Base-by-base conservation (phyloP, 2,113 vertebrate species). In the Rhea americana region DNA sequence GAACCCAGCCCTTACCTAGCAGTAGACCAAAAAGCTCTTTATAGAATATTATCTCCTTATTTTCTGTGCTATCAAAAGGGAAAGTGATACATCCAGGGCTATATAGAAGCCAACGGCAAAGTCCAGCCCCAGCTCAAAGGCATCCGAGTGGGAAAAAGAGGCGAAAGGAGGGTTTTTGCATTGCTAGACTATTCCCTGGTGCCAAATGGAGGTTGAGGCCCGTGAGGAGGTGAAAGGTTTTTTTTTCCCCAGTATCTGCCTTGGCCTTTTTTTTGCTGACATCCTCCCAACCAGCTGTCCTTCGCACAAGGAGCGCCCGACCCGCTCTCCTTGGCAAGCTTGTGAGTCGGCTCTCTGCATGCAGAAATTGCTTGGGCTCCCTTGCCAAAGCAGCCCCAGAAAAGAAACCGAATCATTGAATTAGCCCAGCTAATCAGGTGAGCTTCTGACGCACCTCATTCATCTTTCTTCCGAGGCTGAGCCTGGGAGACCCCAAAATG, bases 341-440 rank as follows among this genome's bases (percentile, higher is more conserved):
- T 68, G 73, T 37, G 76, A 18, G 35, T 88, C 59, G 26, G 22
- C 37, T 37, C 17, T 51, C 30, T 48, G 17, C 26, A n/a, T 7
- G 58, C 37, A 70, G 51, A 84, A 93, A 84, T 73, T 68, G 78
- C 61, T 75, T 47, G 83, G 5, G 2, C 17, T 94, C 58, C 48
- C 47, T 82, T 89, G 41, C 67, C 85, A 93, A 92, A 58, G 58
- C 32, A 20, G 53, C 50, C 45, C 71, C 79, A 59, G 91, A 77
- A 82, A 90, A 91, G 91, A 81, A 67, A 45, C 8, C 63, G 90
- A 82, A 68, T 76, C 87, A 28, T 3, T 19, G 95, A 92, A 91
- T 81, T 79, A 95, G 90, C 92, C 96, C 82, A 95, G 83, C 62
- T 93, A 95, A 96, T 97, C 95, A 93, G 95, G 95, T 94, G 95